Conservation (phyloP, 2,888 invertebrate species). For the Pedicia rivosa region DNA sequence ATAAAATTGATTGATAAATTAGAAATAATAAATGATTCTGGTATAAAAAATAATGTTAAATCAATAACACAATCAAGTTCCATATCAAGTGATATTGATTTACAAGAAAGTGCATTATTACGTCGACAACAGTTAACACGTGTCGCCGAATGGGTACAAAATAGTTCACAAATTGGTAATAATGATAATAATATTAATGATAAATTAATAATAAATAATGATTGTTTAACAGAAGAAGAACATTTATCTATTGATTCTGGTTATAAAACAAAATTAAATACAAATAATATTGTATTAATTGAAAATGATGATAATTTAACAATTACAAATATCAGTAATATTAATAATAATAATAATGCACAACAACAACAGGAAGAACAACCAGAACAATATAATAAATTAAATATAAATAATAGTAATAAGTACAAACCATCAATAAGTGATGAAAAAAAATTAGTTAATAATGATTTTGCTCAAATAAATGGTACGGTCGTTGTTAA, state of each 20-base stretch:
- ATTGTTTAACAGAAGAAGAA: constrained; percentile 22
- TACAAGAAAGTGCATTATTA: constrained; percentile 33
- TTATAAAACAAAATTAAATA: constrained; percentile 22
- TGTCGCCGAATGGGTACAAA: constrained; percentile 66
- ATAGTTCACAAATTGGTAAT: constrained; percentile 36
- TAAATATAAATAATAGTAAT: constrained; percentile 25
- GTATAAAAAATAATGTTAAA: constrained; percentile 13
- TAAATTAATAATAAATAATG: neutral
- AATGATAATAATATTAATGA: constrained; percentile 6
- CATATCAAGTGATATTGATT: constrained; percentile 19
- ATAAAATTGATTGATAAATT: neutral
- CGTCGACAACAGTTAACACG: constrained; percentile 47
- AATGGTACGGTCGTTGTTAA: neutral
- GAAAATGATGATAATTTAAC: constrained; percentile 30
- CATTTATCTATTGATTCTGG: constrained; percentile 28
- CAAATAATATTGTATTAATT: constrained; percentile 23
- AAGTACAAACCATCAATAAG: constrained; percentile 2
- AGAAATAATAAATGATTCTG: constrained; percentile 10
- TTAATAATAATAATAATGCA: constrained; percentile 17
- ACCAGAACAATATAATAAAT: constrained; percentile 18
- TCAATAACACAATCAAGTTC: constrained; percentile 24
- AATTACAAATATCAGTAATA: constrained; percentile 20
- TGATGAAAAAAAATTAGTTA: constrained; percentile 8
- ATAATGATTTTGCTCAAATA: constrained; percentile 5
- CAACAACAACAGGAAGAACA: constrained; percentile 20